Conservation (phyloP, 2,113 vertebrate genomes). For the Anarrhichthys ocellatus region DNA sequence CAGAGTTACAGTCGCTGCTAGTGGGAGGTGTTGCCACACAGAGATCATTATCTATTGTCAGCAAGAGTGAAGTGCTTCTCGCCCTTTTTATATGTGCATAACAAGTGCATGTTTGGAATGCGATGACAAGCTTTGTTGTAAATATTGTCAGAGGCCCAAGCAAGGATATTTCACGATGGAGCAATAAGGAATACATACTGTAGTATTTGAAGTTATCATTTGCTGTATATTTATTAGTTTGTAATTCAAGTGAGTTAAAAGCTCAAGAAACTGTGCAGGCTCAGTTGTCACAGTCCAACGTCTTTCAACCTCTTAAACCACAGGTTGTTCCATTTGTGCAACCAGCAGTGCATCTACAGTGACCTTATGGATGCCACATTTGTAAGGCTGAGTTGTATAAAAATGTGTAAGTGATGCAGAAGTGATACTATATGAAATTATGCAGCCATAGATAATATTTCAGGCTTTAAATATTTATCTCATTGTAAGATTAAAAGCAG, state of each 20-base stretch:
- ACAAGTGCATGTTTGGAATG: not conserved
- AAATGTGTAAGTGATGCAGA: not conserved
- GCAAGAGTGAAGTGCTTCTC: not conserved
- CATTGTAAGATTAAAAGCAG: not conserved
- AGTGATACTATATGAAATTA: not conserved
- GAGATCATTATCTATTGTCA: not conserved
- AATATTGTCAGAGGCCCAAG: not conserved
- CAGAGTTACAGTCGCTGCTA: not conserved
- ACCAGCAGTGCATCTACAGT: not conserved
- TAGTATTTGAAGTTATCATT: not conserved
- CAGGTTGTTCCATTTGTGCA: not conserved
- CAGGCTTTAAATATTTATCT: not conserved
- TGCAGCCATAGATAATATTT: not conserved
- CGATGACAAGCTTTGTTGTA: not conserved
- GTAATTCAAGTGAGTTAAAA: not conserved
- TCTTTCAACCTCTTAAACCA: not conserved
- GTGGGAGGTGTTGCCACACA: not conserved
- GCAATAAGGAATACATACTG: not conserved
- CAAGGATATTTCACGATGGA: not conserved
- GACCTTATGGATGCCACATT: not conserved
- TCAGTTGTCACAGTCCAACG: not conserved
- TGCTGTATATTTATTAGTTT: not conserved
- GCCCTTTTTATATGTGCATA: slow-evolving; percentile 1
- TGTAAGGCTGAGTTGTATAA: not conserved
- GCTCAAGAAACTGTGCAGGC: not conserved